Base-by-base conservation (phyloP, 2,888 invertebrate species). In the Cyrtodaria siliqua region DNA sequence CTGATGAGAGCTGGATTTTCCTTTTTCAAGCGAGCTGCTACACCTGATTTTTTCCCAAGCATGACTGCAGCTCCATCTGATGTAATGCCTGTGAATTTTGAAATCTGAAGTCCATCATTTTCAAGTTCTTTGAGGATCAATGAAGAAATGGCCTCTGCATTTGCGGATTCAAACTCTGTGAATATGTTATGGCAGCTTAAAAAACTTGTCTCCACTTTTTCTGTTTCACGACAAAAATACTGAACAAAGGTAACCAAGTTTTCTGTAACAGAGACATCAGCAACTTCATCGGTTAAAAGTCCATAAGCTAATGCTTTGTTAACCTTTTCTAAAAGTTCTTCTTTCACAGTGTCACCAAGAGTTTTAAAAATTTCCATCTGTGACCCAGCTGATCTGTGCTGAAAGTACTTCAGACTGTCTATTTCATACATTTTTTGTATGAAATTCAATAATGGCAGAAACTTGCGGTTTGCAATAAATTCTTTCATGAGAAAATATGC, bases 1-100 rank as follows among this genome's bases (percentile, higher is more conserved):
- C 61, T 69, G 1, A 83, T 53, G 1, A 83, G 40, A 8, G 38
- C 18, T 29, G 74, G 76, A 24, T 33, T 59, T 3, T 59, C 38
- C 2, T 57, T 14, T 23, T 59, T 66, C 8, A 82, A 49, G 44
- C 56, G 40, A 42, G 76, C 64, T 16, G 72, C 66, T n/a, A 78
- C 78, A 12, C 72, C 75, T 20, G 23, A 23, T 14, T 47, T 64
- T 33, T 69, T 62, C 1, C 82, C 82, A n/a, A 69, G 27, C 70
- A 82, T 78, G 0, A 74, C 74, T 42, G 60, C 42, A 14, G 75
- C 78, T 0, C 81, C 71, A 66, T 81, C 78, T 12, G 71, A 57
- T 0, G 63, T 26, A n/a, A 79, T 56, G 1, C 67, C 56, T 23
- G 75, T 64, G 2, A 79, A 20, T n/a, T n/a, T n/a, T n/a, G n/a